These are phyloP conservation scores for Spilogale gracilis DNA, from an alignment of 2,113 vertebrate genomes.

Conservation along the genomic window DNA sequence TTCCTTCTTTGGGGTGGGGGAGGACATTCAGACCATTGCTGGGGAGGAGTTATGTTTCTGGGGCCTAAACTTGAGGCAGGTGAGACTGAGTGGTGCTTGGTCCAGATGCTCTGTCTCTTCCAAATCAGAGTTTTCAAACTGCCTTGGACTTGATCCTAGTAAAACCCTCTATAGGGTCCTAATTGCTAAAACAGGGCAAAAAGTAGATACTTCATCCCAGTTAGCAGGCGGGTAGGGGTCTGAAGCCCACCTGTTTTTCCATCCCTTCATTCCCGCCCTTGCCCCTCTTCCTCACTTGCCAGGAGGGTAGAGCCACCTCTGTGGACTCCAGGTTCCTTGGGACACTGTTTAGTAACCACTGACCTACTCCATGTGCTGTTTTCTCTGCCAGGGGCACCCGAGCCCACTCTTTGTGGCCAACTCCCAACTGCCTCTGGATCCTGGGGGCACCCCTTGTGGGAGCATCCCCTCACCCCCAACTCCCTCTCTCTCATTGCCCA, in stretches of 20 bases:
- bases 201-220: neutral
- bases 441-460: accelerated
- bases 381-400: neutral
- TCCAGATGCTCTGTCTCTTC: too few species aligned
- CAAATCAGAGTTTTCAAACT: neutral
- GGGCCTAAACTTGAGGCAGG: neutral
- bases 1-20: neutral
- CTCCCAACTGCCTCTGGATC: neutral
- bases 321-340: neutral
- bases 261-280: neutral
- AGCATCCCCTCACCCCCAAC: too few species aligned
- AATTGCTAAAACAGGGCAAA: neutral
- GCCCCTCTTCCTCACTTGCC: too few species aligned
- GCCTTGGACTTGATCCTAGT: accelerated
- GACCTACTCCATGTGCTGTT: neutral
- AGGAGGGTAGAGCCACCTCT: neutral
- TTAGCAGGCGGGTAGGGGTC: too few species aligned
- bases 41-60: neutral
- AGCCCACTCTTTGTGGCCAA: neutral
- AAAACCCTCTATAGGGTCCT: neutral
- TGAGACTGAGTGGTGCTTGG: neutral
- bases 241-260: neutral
- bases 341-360: neutral
- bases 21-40: accelerated
- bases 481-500: accelerated